A percentile compares a stretch with the other conserved stretches of the same genome.
phyloP scores from a whole-genome alignment of 2,113 vertebrate species.

The Nyctibius bracteatus region DNA sequence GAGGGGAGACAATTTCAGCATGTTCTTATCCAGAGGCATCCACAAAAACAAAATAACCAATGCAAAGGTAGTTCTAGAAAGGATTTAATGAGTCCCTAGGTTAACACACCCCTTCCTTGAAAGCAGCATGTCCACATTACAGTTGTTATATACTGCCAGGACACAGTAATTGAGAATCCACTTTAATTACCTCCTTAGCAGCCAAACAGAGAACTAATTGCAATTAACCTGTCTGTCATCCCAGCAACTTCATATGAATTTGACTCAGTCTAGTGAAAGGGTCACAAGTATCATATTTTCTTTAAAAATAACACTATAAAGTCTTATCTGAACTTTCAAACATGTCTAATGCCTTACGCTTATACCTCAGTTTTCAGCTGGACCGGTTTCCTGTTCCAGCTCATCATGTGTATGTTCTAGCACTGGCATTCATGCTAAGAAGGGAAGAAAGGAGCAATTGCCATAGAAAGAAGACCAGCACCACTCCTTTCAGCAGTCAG shows the following conservation, averaged over 20 bases:
- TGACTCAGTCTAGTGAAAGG: background rate
- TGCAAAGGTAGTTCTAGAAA: background rate
- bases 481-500: background rate
- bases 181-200: background rate
- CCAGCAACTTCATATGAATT: background rate
- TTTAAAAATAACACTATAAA: background rate
- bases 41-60: background rate
- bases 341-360: background rate
- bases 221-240: background rate
- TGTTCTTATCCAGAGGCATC: background rate
- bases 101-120: background rate
- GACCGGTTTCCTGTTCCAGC: background rate
- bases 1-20: background rate
- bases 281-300: background rate
- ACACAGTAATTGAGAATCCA: background rate
- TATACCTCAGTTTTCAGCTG: background rate
- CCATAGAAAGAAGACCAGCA: background rate
- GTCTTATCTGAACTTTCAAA: background rate
- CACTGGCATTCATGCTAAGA: background rate
- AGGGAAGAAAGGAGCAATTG: background rate
- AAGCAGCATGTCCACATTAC: background rate
- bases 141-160: background rate
- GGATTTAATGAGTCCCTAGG: background rate
- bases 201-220: background rate
- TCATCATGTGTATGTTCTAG: background rate